Evolutionary conservation across 30 jellyfish, hydroid and myxozoan genomes (phyloP), one percentile per base, ranked within the genome.

Genomic region (Sanderia malayensis): DNA sequence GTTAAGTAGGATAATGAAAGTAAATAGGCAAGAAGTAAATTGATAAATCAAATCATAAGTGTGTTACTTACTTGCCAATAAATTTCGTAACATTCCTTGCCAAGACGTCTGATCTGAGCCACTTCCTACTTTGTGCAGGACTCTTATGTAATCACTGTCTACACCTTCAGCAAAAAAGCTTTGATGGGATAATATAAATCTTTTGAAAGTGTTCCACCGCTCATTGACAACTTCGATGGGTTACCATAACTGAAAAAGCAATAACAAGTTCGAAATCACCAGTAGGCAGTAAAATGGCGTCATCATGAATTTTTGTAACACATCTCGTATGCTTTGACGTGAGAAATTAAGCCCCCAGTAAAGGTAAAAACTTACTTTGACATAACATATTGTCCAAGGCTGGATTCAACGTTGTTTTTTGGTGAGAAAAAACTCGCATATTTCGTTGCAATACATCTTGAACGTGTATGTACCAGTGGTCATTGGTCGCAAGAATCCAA

Each of bases 371-470:
- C n/a, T n/a, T n/a, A n/a, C n/a, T n/a, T 13, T 13, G 52, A 37
- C 52, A 37, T 37, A 13, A 37, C 13, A 37, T 37, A 69, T 46
- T 25, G 11, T 15, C 87, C 87, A 44, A 76, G 80, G 22, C 65
- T 46, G 49, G 87, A 34, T 30, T 76, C 87, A 8, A 46, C 70
- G 15, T 59, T 59, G 25, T 52, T 37, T n/a, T 63, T 61, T 76
- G 1, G 80, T 76, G 10, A 76, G 22, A 24, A 33, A 19, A 31
- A 76, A 29, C 24, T 76, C 72, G 29, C 87, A 76, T 15, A 76
- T 41, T 24, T 76, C 80, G 17, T 76, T 61, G 47, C 87, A 76
- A 29, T 24, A 44, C 87, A 76, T 61, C 57, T 45, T 76, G 58
- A 76, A 65, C 1, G 25, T 61, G 79, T 76, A 76, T 2, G 53